Conservation (phyloP, 2,113 vertebrate species). For the zebrafish (Danio rerio) region GRCz12tu NC_133179.1:22557001-22557500, state of each 20-base stretch:
- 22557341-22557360: too few relatives aligned
- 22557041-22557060: slow-evolving; percentile 89
- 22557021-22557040: slow-evolving; percentile 87
- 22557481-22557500: too few relatives aligned
- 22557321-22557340: too few relatives aligned
- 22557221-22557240: slow-evolving; percentile 86
- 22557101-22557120: slow-evolving; percentile 89
- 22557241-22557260: slow-evolving; percentile 84
- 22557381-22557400: too few relatives aligned
- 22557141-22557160: slow-evolving; percentile 86
- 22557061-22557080: slow-evolving; percentile 85
- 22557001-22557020: slow-evolving; percentile 88
- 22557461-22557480: too few relatives aligned
- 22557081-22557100: slow-evolving; percentile 75
- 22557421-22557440: too few relatives aligned
- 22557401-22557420: too few relatives aligned
- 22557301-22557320: too few relatives aligned
- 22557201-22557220: slow-evolving; percentile 91
- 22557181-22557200: slow-evolving; percentile 80
- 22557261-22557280: slow-evolving; percentile 82
- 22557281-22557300: slow-evolving; percentile 67
- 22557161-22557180: slow-evolving; percentile 57
- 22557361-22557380: too few relatives aligned
- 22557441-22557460: too few relatives aligned
- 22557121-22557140: slow-evolving; percentile 79